Evolutionary conservation across 2,113 vertebrate species (phyloP).

Genomic region (Pristiophorus japonicus): DNA sequence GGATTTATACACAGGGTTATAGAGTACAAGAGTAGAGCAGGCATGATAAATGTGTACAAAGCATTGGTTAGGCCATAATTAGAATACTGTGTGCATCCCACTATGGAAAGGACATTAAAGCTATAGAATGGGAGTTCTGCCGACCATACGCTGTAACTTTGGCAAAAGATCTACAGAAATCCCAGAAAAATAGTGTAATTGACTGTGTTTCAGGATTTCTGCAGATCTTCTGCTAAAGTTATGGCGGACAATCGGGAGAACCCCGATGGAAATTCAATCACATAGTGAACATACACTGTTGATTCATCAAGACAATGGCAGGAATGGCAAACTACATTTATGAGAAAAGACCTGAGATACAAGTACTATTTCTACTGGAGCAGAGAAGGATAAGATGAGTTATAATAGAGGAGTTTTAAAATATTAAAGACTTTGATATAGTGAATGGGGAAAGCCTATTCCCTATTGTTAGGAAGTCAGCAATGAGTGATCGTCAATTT

Average conservation of each 20-base stretch:
- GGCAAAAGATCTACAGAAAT: not conserved
- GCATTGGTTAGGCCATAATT: not conserved
- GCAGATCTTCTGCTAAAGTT: not conserved
- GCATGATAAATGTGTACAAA: not conserved
- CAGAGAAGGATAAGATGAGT: not conserved
- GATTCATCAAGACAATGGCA: too few species aligned
- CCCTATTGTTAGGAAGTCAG: not conserved
- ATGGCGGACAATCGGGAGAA: too few species aligned
- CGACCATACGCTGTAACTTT: not conserved
- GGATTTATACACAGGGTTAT: not conserved
- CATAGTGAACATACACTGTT: too few species aligned
- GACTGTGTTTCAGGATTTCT: not conserved
- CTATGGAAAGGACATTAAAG: not conserved
- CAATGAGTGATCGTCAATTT: not conserved
- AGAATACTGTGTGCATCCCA: not conserved
- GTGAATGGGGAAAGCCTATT: not conserved
- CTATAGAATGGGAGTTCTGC: not conserved
- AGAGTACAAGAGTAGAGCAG: not conserved
- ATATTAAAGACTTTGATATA: not conserved
- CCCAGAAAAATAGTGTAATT: not conserved
- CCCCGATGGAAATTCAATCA: too few species aligned
- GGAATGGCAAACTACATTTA: too few species aligned
- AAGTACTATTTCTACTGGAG: too few species aligned
- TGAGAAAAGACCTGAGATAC: too few species aligned
- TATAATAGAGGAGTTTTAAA: not conserved